Percentiles rank a stretch among this genome's conserved stretches.
Evolutionary conservation across 1,140 invertebrate genomes (phyloP).

Genomic region (Drosophila pseudoobscura): DNA sequence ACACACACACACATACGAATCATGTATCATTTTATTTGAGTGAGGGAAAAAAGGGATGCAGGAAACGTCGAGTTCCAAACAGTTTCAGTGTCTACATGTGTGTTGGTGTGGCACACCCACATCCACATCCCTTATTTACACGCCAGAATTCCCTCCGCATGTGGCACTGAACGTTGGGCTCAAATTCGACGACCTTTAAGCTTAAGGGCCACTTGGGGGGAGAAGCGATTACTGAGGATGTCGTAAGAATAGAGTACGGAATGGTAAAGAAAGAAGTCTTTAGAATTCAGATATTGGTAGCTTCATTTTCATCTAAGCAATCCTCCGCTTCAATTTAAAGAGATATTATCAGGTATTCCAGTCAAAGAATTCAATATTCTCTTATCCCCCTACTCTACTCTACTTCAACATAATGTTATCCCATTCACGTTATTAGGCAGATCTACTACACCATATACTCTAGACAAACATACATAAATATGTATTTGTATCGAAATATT

Average conservation of each 20-base stretch:
- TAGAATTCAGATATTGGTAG: constrained; percentile 23
- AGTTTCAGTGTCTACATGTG: constrained; percentile 48
- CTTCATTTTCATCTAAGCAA: not conserved
- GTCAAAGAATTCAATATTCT: constrained; percentile 13
- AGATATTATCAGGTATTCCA: no score
- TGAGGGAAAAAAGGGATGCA: constrained; percentile 33
- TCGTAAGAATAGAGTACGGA: not conserved
- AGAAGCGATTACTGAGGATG: constrained; percentile 1
- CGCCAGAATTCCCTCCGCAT: constrained; percentile 40
- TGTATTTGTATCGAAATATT: constrained; percentile 36
- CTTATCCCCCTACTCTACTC: no score
- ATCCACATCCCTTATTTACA: constrained; percentile 6
- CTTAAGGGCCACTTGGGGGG: constrained; percentile 33
- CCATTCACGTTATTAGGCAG: constrained; percentile 18
- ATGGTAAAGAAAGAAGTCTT: not conserved
- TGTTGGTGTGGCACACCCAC: constrained; percentile 18
- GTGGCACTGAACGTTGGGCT: constrained; percentile 57
- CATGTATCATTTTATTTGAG: constrained; percentile 62
- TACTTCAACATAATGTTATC: not conserved
- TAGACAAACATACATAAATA: not conserved
- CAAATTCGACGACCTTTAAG: constrained; percentile 73
- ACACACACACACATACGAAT: constrained; percentile 60
- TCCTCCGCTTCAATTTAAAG: no score
- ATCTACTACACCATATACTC: not conserved
- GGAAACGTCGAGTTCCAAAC: constrained; percentile 45